A percentile compares a stretch with the other conserved stretches of the same genome.
phyloP scores from a whole-genome alignment of 2,888 invertebrate species.

The Melangyna quadrimaculata region DNA sequence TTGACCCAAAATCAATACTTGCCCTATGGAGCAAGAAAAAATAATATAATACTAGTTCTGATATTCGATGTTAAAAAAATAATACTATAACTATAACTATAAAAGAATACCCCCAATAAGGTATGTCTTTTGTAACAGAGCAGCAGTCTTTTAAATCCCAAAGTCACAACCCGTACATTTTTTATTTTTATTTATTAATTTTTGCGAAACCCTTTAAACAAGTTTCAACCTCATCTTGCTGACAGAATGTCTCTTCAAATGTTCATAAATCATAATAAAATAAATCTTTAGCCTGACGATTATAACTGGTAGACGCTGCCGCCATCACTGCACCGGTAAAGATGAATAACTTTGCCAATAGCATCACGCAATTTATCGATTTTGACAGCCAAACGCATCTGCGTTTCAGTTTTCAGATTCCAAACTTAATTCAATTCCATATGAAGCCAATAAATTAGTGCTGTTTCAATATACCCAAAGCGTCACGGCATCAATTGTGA shows the following conservation, averaged over 20 bases:
- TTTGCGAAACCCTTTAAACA: neutral
- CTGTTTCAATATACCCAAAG: neutral
- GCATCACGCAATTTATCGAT: slow-evolving; percentile 6
- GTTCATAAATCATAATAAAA: neutral
- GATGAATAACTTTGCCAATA: neutral
- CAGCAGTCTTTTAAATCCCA: too few relatives aligned
- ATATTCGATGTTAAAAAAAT: too few relatives aligned
- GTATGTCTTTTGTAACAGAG: too few relatives aligned
- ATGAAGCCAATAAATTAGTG: slow-evolving; percentile 2
- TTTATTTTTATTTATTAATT: neutral
- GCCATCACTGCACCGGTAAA: too few relatives aligned
- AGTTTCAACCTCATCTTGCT: neutral
- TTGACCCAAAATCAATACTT: too few relatives aligned
- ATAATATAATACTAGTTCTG: too few relatives aligned
- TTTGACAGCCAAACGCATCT: neutral
- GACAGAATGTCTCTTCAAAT: neutral
- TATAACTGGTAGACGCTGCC: too few relatives aligned
- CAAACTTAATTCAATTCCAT: neutral
- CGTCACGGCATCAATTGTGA: neutral
- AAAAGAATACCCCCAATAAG: too few relatives aligned
- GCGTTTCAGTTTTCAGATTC: neutral
- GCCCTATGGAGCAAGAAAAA: too few relatives aligned
- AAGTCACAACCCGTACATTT: neutral
- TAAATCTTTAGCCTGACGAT: neutral
- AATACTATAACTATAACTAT: too few relatives aligned